Conservation (phyloP, 2,113 vertebrate genomes). For the Phaethon lepturus region DNA sequence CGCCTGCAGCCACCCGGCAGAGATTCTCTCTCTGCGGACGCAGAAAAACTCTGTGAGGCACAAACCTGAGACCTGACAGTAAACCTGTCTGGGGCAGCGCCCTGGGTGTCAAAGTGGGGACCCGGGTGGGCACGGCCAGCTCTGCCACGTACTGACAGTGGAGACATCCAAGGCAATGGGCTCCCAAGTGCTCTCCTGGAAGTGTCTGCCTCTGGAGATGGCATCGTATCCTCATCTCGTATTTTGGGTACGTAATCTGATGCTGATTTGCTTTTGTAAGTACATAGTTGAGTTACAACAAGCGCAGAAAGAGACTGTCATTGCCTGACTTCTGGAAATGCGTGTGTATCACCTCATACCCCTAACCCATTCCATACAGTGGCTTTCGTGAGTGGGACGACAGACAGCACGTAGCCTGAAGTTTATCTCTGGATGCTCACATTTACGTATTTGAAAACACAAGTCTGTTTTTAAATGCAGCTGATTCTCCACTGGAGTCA, state of each 20-base stretch:
- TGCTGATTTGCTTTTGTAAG: not conserved
- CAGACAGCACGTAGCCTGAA: not conserved
- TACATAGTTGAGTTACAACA: not conserved
- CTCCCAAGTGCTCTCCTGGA: accelerated
- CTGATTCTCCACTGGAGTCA: not conserved
- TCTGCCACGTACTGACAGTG: not conserved
- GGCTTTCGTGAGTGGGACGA: not conserved
- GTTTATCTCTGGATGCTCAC: not conserved
- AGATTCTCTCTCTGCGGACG: not conserved
- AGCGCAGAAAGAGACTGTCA: not conserved
- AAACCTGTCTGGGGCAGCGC: not conserved
- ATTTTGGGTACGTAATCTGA: not conserved
- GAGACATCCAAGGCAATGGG: not conserved
- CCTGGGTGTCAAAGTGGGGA: not conserved
- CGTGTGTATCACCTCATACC: not conserved
- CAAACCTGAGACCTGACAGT: not conserved
- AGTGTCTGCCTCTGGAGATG: not conserved
- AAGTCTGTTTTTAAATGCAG: not conserved
- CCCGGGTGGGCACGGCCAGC: not conserved
- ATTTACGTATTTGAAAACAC: not conserved
- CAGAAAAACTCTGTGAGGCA: not conserved
- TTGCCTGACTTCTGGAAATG: not conserved
- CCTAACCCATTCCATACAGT: not conserved
- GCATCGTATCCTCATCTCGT: not conserved
- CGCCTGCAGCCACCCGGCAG: not conserved